Evolutionary conservation across 1,140 invertebrate species (phyloP).

Genomic region (Ruditapes philippinarum): DNA sequence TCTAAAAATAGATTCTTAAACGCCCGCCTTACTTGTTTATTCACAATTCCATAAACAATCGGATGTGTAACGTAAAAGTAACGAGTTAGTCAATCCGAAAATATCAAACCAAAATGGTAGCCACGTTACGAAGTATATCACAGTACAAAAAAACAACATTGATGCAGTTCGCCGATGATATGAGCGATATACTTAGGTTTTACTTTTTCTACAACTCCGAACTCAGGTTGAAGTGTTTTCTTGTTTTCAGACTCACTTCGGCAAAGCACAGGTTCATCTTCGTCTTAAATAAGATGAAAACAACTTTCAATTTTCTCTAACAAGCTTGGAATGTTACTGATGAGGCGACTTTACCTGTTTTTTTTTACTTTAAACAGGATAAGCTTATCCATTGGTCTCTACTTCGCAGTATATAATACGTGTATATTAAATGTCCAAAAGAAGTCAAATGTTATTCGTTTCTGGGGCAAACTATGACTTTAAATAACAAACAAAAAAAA

Average conservation of each 20-base stretch:
- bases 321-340: neutral
- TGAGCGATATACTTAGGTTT: conserved; percentile 32
- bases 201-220: neutral
- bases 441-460: too few species aligned
- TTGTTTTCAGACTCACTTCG: neutral
- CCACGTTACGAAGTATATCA: conserved; percentile 80
- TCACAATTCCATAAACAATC: conserved; percentile 80
- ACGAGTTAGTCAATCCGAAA: conserved; percentile 74
- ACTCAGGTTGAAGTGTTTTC: neutral
- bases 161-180: conserved; percentile 76
- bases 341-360: too few species aligned
- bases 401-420: too few species aligned
- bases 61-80: conserved; percentile 79
- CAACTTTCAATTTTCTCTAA: neutral
- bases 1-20: neutral
- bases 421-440: too few species aligned
- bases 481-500: too few species aligned
- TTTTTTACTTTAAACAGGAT: too few species aligned
- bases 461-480: too few species aligned
- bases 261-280: neutral
- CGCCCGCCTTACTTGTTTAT: conserved; percentile 69
- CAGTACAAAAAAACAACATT: conserved; percentile 81
- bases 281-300: neutral
- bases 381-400: too few species aligned
- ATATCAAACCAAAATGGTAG: conserved; percentile 82